These are phyloP conservation scores for Thamnophis sirtalis DNA, from an alignment of 2,113 vertebrate species.

Conservation along the genomic window DNA sequence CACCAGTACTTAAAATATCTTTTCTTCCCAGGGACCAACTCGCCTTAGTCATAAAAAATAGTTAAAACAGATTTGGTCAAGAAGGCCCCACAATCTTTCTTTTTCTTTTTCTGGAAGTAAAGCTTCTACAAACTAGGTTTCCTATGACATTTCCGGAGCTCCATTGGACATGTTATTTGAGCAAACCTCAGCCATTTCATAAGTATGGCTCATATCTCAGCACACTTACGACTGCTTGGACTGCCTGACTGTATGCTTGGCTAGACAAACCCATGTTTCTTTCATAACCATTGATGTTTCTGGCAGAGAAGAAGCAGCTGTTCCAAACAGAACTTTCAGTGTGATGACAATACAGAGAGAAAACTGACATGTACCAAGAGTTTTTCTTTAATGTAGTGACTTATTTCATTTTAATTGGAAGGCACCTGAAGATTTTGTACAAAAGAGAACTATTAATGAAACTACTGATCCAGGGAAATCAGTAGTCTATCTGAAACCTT, in stretches of 20 bases:
- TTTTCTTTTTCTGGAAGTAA: not conserved
- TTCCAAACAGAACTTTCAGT: conserved; percentile 14
- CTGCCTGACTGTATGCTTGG: conserved; percentile 14
- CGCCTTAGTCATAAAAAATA: not conserved
- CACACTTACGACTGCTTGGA: conserved; percentile 9
- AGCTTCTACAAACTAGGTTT: conserved; percentile 10
- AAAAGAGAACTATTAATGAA: conserved; percentile 45
- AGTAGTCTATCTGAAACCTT: conserved; percentile 31
- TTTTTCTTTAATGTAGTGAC: conserved; percentile 19
- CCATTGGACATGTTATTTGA: not conserved
- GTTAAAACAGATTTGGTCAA: not conserved
- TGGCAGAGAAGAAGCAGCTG: conserved; percentile 28
- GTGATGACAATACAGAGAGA: not conserved
- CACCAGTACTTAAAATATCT: not conserved
- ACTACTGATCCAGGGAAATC: conserved; percentile 41
- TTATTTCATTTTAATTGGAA: conserved; percentile 39
- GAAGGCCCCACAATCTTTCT: not conserved
- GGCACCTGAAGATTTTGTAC: conserved; percentile 27
- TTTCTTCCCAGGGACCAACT: not conserved
- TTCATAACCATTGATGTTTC: conserved; percentile 40
- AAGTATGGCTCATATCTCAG: conserved; percentile 14
- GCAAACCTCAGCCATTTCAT: conserved; percentile 25
- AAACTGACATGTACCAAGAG: conserved; percentile 16
- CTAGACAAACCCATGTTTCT: conserved; percentile 30
- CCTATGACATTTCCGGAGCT: not conserved